Base-by-base conservation (phyloP, 1,140 invertebrate genomes). In the Dreissena rostriformis region DNA sequence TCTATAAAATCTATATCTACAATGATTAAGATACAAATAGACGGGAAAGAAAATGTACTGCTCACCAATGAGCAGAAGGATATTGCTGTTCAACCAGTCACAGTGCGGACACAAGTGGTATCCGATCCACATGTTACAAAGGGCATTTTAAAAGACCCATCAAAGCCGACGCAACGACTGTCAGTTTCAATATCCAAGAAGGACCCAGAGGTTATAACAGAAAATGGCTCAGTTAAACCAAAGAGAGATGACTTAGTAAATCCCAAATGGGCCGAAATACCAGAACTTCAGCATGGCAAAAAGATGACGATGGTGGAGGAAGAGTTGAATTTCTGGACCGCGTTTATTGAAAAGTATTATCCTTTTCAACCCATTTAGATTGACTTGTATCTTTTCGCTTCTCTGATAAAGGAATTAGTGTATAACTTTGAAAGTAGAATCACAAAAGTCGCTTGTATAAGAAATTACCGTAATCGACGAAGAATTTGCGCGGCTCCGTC, bases 331-430 rank as follows among this genome's bases (percentile, higher is more conserved):
- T 89, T 90, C 57, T 88, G 86, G 86, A 53, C 86, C 74, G 70
- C 78, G 17, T 88, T 92, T 66, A 83, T 92, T 15, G 70, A 86
- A 15, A 90, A 87, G 80, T 88, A 86, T 84, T n/a, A n/a, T n/a
- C n/a, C n/a, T n/a, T n/a, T 2, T 39, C 2, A 39, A 39, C 39
- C 39, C 39, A 2, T 39, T 39, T 39, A 39, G 2, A 39, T 39
- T 39, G 39, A 39, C 39, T 39, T 39, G 8, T 39, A 39, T 39
- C 39, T 39, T 39, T 39, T 39, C 2, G n/a, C 15, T 61, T 82
- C 11, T 14, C 51, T 14, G 28, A 63, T 53, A 39, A n/a, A n/a
- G 22, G 12, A 19, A 0, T 52, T 66, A 12, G 53, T 78, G 19
- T 8, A 39, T 39, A 8, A 39, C 39, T 39, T 2, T 39, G 39